Conservation (phyloP, 2,797 vertebrate genomes). For the Paguma larvata region DNA sequence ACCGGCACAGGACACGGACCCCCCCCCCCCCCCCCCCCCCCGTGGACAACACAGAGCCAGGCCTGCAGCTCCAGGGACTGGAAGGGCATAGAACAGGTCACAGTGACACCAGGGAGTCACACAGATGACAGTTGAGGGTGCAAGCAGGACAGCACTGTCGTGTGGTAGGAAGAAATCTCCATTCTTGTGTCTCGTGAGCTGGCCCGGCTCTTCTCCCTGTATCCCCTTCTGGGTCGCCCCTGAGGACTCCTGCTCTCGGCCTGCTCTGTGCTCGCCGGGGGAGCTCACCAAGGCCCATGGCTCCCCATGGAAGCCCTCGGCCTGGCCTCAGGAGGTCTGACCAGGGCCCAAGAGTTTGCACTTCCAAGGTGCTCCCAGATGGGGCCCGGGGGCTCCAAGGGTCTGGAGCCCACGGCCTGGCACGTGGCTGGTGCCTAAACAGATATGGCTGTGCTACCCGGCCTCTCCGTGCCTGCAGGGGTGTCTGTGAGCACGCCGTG, state of each 20-base stretch:
- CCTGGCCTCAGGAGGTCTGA: not conserved
- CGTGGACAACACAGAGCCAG: not conserved
- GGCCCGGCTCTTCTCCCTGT: not conserved
- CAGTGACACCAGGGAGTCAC: fast-evolving
- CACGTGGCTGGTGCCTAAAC: fast-evolving
- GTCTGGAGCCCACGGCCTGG: not conserved
- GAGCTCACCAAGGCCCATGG: fast-evolving
- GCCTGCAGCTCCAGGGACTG: not conserved
- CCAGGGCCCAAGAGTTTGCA: too few species aligned
- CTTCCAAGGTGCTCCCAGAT: not conserved
- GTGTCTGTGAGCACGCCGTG: not conserved
- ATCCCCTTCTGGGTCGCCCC: not conserved
- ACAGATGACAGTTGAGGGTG: not conserved
- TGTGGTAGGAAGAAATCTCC: not conserved
- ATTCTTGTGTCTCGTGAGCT: too few species aligned
- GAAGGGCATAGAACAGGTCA: not conserved
- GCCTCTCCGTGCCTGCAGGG: not conserved
- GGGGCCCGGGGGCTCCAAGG: too few species aligned
- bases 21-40: too few species aligned
- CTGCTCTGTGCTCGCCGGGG: not conserved
- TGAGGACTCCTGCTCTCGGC: not conserved
- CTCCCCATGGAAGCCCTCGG: fast-evolving
- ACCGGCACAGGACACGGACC: not conserved
- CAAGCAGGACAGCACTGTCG: not conserved
- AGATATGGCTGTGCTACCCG: not conserved